A percentile compares a stretch with the other conserved stretches of the same genome.
Conservation (phyloP, 1,140 invertebrate species). For the Drosophila pachea region DNA sequence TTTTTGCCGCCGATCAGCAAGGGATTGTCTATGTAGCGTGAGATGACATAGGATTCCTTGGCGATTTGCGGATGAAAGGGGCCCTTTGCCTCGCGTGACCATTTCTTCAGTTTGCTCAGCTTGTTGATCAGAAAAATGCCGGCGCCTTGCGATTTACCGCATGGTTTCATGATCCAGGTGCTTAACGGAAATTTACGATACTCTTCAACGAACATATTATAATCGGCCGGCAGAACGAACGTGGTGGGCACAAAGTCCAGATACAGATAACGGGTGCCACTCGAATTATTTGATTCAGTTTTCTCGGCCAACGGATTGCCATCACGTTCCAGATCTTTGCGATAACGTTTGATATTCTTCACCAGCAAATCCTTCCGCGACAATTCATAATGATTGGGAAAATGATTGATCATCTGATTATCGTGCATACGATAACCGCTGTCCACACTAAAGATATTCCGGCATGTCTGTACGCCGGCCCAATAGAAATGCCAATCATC, state of each 20-base stretch:
- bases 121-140: constrained; percentile 95
- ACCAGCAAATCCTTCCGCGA: constrained; percentile 96
- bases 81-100: constrained; percentile 89
- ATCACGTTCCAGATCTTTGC: constrained; percentile 94
- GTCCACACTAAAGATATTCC: constrained; percentile 95
- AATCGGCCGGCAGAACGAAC: constrained; percentile 95
- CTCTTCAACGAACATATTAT: constrained; percentile 97
- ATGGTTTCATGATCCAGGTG: constrained; percentile 99
- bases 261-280: constrained; percentile 87
- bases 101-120: constrained; percentile 91
- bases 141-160: constrained; percentile 92
- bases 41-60: constrained; percentile 95
- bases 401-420: constrained; percentile 95
- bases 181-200: constrained; percentile 94
- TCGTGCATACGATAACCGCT: constrained; percentile 94
- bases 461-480: constrained; percentile 93
- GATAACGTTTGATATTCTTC: constrained; percentile 96
- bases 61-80: constrained; percentile 89
- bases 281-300: constrained; percentile 82
- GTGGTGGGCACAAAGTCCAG: constrained; percentile 95
- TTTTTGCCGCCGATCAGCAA: constrained; percentile 92
- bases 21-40: constrained; percentile 92
- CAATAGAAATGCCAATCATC: constrained; percentile 99
- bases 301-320: constrained; percentile 91
- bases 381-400: constrained; percentile 96